Conservation (phyloP, 2,888 invertebrate species). For the Hyles lineata region DNA sequence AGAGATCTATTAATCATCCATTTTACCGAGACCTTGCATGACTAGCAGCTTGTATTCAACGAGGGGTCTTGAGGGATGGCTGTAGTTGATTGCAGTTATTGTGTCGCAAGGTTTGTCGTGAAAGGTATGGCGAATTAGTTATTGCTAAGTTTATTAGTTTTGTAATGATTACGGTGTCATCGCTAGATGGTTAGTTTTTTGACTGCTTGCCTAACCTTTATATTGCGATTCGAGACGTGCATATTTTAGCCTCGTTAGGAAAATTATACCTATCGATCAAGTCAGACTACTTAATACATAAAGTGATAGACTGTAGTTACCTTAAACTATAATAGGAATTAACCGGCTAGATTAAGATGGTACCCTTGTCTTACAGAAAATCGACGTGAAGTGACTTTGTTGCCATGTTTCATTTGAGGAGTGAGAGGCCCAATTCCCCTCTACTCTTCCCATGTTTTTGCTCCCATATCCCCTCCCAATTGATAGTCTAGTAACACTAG, state of each 20-base stretch:
- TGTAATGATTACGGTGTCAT: constrained; percentile 26
- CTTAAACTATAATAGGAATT: no score
- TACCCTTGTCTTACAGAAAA: no score
- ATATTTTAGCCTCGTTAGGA: neutral
- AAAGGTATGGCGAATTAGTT: constrained; percentile 30
- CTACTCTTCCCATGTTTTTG: no score
- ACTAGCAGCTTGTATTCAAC: neutral
- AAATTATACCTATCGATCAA: neutral
- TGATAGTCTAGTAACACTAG: no score
- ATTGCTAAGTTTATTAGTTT: constrained; percentile 26
- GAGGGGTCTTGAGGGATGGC: neutral
- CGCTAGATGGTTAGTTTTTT: constrained; percentile 24
- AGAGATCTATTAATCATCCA: neutral
- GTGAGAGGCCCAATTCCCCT: no score
- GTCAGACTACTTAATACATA: no score
- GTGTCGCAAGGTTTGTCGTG: constrained; percentile 20
- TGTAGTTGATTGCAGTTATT: constrained; percentile 1
- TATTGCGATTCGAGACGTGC: neutral
- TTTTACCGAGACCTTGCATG: neutral
- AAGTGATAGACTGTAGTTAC: no score
- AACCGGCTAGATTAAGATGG: no score
- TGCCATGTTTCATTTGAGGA: no score
- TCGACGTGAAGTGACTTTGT: no score
- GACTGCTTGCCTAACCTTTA: constrained; percentile 19
- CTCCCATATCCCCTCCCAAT: no score